Conservation (phyloP, 2,888 invertebrate species). For the Augiades crinisus region DNA sequence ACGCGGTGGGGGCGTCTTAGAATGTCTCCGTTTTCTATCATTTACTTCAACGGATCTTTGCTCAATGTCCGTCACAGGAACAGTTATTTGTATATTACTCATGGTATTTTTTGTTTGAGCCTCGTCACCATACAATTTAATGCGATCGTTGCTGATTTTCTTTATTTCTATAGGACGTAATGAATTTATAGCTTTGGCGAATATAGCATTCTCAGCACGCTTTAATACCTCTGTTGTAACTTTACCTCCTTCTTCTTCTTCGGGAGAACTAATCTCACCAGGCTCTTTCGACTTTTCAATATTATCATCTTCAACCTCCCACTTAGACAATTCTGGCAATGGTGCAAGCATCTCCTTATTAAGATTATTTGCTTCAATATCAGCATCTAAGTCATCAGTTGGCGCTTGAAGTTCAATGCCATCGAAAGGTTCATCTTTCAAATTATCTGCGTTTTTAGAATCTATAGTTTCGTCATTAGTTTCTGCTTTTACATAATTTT, state of each 20-base stretch:
- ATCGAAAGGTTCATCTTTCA: constrained; percentile 78
- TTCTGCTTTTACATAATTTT: constrained; percentile 77
- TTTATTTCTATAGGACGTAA: constrained; percentile 89
- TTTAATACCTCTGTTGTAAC: constrained; percentile 94
- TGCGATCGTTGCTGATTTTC: constrained; percentile 86
- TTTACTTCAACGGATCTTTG: constrained; percentile 71
- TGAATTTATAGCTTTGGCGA: constrained; percentile 93
- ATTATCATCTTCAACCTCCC: constrained; percentile 88
- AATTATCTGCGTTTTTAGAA: constrained; percentile 50
- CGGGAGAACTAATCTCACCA: constrained; percentile 71
- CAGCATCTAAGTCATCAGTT: constrained; percentile 80
- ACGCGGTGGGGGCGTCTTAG: constrained; percentile 82
- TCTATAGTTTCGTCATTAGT: constrained; percentile 39
- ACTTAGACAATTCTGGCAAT: constrained; percentile 91
- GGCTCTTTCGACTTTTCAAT: constrained; percentile 66
- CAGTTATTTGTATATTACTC: constrained; percentile 80
- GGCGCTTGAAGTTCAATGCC: constrained; percentile 82
- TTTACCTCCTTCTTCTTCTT: constrained; percentile 82
- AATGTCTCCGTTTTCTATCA: constrained; percentile 65
- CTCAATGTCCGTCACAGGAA: constrained; percentile 70
- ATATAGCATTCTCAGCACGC: constrained; percentile 94
- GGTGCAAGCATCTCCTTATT: constrained; percentile 86
- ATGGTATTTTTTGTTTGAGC: constrained; percentile 55
- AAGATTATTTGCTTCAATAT: constrained; percentile 54
- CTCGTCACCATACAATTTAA: constrained; percentile 83